Conservation (phyloP, 1,140 invertebrate genomes). For the Bombus superbus region DNA sequence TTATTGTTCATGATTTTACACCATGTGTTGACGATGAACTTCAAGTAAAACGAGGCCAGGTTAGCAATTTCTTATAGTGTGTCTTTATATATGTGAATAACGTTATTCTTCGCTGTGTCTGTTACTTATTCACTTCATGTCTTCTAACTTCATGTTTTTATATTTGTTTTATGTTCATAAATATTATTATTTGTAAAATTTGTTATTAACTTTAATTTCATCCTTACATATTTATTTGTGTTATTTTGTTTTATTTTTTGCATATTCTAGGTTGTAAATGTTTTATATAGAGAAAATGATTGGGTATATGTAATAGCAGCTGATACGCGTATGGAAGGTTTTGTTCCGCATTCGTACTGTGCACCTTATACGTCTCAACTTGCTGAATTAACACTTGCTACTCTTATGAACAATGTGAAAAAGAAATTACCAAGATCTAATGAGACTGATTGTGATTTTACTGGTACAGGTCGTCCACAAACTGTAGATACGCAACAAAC, state of each 20-base stretch:
- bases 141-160: conserved; percentile 4
- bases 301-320: conserved; percentile 98
- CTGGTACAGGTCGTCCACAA: conserved; percentile 75
- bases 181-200: conserved; percentile 1
- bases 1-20: conserved; percentile 96
- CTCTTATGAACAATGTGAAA: conserved; percentile 86
- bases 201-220: neutral
- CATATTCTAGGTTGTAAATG: conserved; percentile 89
- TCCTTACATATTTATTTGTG: neutral
- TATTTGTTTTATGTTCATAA: conserved; percentile 16
- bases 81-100: conserved; percentile 32
- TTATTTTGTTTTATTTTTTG: conserved; percentile 41
- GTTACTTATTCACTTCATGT: too few relatives aligned
- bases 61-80: conserved; percentile 68
- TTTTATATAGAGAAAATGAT: conserved; percentile 96
- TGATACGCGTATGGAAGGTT: conserved; percentile 94
- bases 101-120: neutral
- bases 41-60: conserved; percentile 89
- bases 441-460: conserved; percentile 74
- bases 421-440: conserved; percentile 91
- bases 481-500: conserved; percentile 81
- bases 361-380: conserved; percentile 91
- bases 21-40: conserved; percentile 97
- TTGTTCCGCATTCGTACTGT: conserved; percentile 97
- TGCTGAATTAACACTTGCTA: conserved; percentile 88